phyloP scores from a whole-genome alignment of 1,140 invertebrate species.

The Drosophila kepulauana region DNA sequence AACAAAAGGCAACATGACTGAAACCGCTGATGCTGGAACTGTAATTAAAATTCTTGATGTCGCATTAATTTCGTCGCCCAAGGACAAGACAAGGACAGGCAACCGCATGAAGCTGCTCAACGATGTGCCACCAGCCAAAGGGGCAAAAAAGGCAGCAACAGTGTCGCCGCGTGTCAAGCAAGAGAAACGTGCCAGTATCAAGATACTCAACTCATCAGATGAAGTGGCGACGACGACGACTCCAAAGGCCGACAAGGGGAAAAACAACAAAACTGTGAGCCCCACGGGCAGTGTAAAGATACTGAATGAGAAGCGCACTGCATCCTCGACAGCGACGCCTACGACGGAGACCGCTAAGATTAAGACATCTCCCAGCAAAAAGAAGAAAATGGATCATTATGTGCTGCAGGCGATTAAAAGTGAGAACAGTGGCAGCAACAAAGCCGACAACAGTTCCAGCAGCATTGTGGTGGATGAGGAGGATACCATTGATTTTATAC shows the following conservation, averaged over 20 bases:
- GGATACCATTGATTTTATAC: slow-evolving; percentile 75
- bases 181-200: slow-evolving; percentile 60
- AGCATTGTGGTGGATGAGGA: slow-evolving; percentile 45
- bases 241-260: slow-evolving; percentile 45
- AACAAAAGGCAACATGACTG: slow-evolving; percentile 32
- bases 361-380: slow-evolving; percentile 51
- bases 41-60: slow-evolving; percentile 63
- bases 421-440: slow-evolving; percentile 55
- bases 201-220: slow-evolving; percentile 76
- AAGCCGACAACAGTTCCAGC: slow-evolving; percentile 46
- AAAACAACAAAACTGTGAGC: slow-evolving; percentile 20
- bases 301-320: slow-evolving; percentile 58
- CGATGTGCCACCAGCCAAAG: slow-evolving; percentile 44
- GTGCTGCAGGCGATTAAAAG: slow-evolving; percentile 70
- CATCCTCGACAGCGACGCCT: background rate
- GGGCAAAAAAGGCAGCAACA: background rate
- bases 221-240: slow-evolving; percentile 21
- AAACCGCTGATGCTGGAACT: slow-evolving; percentile 19
- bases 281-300: slow-evolving; percentile 55
- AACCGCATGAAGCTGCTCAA: slow-evolving; percentile 66
- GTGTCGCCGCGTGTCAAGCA: slow-evolving; percentile 30
- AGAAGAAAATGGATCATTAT: slow-evolving; percentile 77
- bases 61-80: slow-evolving; percentile 38
- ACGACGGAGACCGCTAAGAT: slow-evolving; percentile 59
- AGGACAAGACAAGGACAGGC: slow-evolving; percentile 44